Evolutionary conservation across 2,113 vertebrate genomes (phyloP), one percentile per base, ranked within the genome.

Genomic region (Empidonax alnorum): DNA sequence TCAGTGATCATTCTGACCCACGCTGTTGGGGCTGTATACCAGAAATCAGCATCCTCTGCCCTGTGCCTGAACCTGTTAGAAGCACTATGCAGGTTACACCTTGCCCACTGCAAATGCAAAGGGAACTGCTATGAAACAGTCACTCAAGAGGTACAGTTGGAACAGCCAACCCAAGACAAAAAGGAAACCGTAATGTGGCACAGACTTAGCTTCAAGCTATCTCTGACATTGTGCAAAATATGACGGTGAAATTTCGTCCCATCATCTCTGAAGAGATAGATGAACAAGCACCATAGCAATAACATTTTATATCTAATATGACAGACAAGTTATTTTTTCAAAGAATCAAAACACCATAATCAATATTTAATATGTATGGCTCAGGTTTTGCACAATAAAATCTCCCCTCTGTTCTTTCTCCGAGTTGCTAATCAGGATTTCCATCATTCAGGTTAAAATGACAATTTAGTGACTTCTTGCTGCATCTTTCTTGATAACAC

Each of bases 381-480:
- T 96, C 61, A 73, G 66, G 88, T 77, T 84, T 41, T 68, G 11
- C 72, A 91, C 78, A 93, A 49, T 47, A 52, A 97, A 91, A 91
- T 81, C 71, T 93, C 21, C n/a, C 12, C 37, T 47, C 49, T 93
- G 46, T 74, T 81, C 75, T 82, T 87, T 66, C 89, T 96, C 76
- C 23, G 23, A 95, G 68, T 79, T 24, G 33, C 50, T 74, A 68
- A 85, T 92, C 90, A 93, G 79, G 46, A 88, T 74, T 84, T 96
- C 68, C 95, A 74, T 91, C 81, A 79, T 74, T 84, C 85, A 93
- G 87, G 61, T 92, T 81, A 77, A 74, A 95, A 91, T n/a, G 50
- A 21, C 12, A 71, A 71, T 95, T 93, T 61, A 88, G 35, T 59
- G 58, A 93, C 71, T 85, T 77, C 61, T 89, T 90, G 80, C 30